Conservation (phyloP, 2,797 vertebrate species). For the Leptoclinus maculatus region DNA sequence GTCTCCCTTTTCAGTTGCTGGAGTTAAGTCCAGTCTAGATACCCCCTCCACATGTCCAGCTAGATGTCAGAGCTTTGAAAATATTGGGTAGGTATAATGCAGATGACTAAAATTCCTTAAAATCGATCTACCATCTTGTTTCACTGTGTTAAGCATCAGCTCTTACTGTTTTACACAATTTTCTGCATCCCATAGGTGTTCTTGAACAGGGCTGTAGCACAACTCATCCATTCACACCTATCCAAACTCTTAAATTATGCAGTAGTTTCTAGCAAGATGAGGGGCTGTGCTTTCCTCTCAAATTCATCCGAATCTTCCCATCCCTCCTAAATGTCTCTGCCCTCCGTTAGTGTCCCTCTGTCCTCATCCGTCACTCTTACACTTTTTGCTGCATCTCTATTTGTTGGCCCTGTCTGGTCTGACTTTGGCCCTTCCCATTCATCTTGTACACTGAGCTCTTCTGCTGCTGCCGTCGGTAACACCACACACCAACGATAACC, state of each 20-base stretch:
- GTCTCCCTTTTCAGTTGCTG: constrained; percentile 38
- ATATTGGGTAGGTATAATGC: constrained; percentile 35
- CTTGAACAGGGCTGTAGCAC: constrained; percentile 6
- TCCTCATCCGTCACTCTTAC: constrained; percentile 71
- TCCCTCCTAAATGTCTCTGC: constrained; percentile 52
- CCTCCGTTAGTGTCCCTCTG: constrained; percentile 18
- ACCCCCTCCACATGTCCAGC: constrained; percentile 33
- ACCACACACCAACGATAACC: constrained; percentile 87
- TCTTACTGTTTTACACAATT: constrained; percentile 14
- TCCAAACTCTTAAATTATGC: constrained; percentile 45
- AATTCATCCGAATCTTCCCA: constrained; percentile 21
- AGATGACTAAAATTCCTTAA: constrained; percentile 12
- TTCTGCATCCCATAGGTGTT: constrained; percentile 1
- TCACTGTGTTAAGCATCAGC: constrained; percentile 17
- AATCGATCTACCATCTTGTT: constrained; percentile 3
- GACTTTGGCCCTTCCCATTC: constrained; percentile 89
- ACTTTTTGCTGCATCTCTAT: constrained; percentile 98
- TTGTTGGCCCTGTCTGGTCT: constrained; percentile 88
- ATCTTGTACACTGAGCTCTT: constrained; percentile 94
- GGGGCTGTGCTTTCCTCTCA: constrained; percentile 30
- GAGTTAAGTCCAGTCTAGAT: constrained; percentile 32
- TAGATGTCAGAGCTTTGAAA: constrained; percentile 43
- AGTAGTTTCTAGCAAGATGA: constrained; percentile 43
- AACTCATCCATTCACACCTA: constrained; percentile 37
- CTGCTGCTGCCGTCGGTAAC: constrained; percentile 90